Conservation (phyloP, 2,113 vertebrate species). For the Phalacrocorax carbo region DNA sequence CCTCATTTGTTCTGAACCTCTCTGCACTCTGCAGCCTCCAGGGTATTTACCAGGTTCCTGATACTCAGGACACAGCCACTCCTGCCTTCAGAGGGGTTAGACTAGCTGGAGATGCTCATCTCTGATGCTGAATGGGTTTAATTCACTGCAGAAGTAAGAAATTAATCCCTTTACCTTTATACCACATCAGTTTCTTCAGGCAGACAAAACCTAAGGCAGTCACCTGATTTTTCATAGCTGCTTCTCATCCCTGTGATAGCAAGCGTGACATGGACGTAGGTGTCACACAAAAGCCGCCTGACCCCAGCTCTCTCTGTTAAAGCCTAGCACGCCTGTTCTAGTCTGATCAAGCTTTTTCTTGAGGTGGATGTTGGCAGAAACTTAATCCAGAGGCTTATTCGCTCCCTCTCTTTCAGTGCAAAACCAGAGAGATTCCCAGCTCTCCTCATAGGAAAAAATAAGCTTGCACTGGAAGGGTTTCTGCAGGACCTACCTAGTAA, state of each 20-base stretch:
- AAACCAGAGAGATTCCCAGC: not conserved
- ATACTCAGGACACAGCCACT: accelerated
- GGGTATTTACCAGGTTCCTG: not conserved
- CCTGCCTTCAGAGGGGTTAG: not conserved
- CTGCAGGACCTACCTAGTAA: not conserved
- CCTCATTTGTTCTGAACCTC: not conserved
- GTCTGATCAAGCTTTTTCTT: not conserved
- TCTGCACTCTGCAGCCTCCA: not conserved
- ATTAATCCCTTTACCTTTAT: not conserved
- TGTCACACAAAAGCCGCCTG: not conserved
- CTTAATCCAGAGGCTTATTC: not conserved
- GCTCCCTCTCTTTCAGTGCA: not conserved
- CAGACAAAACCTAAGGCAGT: not conserved
- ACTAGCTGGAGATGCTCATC: not conserved
- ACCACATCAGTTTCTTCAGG: not conserved
- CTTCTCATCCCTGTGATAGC: not conserved
- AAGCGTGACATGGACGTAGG: accelerated
- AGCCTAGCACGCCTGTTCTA: not conserved
- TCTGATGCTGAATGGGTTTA: not conserved
- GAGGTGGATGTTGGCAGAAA: not conserved
- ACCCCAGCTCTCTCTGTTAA: not conserved
- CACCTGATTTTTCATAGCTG: not conserved
- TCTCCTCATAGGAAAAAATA: not conserved
- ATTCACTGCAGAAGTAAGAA: not conserved
- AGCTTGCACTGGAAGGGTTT: not conserved